Evolutionary conservation across 2,797 vertebrate genomes (phyloP).

Genomic region (Chaetophractus vellerosus): DNA sequence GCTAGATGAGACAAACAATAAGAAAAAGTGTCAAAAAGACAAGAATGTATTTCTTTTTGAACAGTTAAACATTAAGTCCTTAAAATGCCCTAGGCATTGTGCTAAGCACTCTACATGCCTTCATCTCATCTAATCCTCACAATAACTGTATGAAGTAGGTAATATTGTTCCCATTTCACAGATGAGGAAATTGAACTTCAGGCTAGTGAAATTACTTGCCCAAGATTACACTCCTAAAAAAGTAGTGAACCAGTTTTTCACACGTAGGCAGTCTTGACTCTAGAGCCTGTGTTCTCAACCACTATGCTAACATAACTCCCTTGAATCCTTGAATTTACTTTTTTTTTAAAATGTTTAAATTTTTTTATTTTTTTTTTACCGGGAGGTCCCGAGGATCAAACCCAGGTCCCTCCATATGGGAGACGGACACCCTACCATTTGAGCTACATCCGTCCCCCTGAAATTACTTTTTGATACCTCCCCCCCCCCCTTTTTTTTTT

Average conservation of each 20-base stretch:
- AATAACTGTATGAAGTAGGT: constrained; percentile 21
- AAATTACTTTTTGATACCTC: constrained; percentile 45
- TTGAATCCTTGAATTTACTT: constrained; percentile 49
- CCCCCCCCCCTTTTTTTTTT: neutral
- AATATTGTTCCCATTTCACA: neutral
- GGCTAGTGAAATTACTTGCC: constrained; percentile 31
- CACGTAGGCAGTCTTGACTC: neutral
- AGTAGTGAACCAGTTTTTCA: constrained; percentile 45
- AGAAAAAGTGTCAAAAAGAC: constrained; percentile 8
- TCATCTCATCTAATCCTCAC: constrained; percentile 37
- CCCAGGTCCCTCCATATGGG: no score
- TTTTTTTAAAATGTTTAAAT: no score
- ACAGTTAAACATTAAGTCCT: constrained; percentile 44
- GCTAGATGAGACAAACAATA: constrained; percentile 1
- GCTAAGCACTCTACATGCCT: neutral
- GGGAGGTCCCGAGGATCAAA: no score
- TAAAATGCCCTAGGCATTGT: constrained; percentile 9
- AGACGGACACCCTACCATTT: no score
- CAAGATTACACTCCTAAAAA: constrained; percentile 47
- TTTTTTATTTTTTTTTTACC: no score
- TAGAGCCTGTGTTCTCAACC: neutral
- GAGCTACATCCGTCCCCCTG: no score
- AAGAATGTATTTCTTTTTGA: neutral
- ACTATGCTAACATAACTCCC: constrained; percentile 9
- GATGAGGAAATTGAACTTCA: constrained; percentile 26